Conservation (phyloP, 2,797 vertebrate species). For the Urophycis tenuis region DNA sequence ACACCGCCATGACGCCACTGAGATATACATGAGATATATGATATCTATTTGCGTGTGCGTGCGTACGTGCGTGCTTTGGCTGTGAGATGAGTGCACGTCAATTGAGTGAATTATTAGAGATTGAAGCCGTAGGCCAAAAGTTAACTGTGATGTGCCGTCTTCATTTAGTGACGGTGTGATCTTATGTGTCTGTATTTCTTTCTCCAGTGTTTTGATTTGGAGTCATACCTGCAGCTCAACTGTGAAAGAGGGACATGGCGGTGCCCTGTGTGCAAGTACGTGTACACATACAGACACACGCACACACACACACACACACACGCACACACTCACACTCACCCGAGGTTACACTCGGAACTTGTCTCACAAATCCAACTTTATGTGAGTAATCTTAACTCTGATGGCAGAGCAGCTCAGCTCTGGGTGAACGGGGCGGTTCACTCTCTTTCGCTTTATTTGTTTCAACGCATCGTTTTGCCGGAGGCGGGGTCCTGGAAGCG, state of each 20-base stretch:
- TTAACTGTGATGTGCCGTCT: background rate
- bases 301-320: slow-evolving; percentile 1
- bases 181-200: background rate
- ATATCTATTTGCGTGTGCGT: too few relatives aligned
- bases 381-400: background rate
- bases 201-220: slow-evolving; percentile 85
- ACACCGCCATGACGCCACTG: background rate
- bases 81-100: too few relatives aligned
- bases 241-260: slow-evolving; percentile 91
- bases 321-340: slow-evolving; percentile 1
- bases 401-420: background rate
- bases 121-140: background rate
- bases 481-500: too few relatives aligned
- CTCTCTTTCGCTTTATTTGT: background rate
- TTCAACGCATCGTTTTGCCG: background rate
- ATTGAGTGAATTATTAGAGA: too few relatives aligned
- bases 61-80: too few relatives aligned
- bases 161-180: background rate
- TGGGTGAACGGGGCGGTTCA: too few relatives aligned
- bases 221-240: slow-evolving; percentile 92
- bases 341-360: background rate
- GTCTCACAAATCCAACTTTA: background rate
- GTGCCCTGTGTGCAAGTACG: slow-evolving; percentile 94
- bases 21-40: too few relatives aligned
- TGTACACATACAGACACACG: slow-evolving; percentile 1